Evolutionary conservation across 1,140 invertebrate genomes (phyloP), one percentile per base, ranked within the genome.

Genomic region (Plutomurus gul): DNA sequence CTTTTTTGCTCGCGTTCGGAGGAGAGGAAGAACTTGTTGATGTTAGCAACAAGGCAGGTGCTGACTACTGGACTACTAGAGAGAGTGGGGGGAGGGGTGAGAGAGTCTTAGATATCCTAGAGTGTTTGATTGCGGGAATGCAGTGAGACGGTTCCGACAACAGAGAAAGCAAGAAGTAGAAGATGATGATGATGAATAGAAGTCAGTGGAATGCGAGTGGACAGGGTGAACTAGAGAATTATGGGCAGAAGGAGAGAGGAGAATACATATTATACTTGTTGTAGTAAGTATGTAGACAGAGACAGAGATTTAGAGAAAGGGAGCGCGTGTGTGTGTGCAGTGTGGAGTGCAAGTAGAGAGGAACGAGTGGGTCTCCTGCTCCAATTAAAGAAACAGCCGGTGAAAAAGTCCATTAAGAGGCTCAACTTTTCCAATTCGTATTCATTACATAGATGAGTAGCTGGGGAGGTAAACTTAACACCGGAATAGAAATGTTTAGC

Each of bases 351-450:
- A 30, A 13, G 51, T 25, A 27, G 65, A 18, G 39, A 16, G 36
- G n/a, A 22, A 18, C n/a, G n/a, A n/a, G n/a, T 18, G 16, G 18
- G 37, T 72, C 36, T 39, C 27, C 3, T 65, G 56, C 56, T 65
- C 60, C 75, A 77, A 77, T 77, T 77, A 77, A 77, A 43, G 75
- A 43, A 65, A 70, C 46, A 70, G 46, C 75, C 51, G 76, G 56
- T 77, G 76, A 78, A 78, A 78, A 78, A 78, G 20, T 78, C 77
- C 49, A 78, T 78, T 78, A 78, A 75, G 76, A 71, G 46, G 40
- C 40, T 72, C 37, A 81, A 81, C 76, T 81, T 81, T 81, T 81
- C 80, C 80, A 56, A 81, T 81, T 81, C 73, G 80, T 81, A 81
- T 81, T 81, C 80, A 81, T 81, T 81, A 81, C 77, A 74, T 43